Evolutionary conservation across 2,113 vertebrate species (phyloP).

Genomic region (Leiothrix lutea): DNA sequence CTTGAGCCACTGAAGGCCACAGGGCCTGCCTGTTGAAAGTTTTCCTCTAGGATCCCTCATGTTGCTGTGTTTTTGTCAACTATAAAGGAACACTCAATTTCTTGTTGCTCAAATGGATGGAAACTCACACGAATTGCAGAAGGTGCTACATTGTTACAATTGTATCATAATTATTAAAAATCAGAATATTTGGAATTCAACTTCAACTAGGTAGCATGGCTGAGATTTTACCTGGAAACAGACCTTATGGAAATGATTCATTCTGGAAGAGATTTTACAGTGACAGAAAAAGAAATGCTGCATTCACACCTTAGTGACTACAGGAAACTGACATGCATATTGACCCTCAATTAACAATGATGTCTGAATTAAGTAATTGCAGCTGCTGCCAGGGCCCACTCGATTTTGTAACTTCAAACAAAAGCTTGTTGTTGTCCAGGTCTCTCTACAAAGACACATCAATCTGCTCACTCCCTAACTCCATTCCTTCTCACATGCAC

Average conservation of each 20-base stretch:
- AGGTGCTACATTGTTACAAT: neutral
- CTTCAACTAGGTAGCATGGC: no score
- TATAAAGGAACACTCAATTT: neutral
- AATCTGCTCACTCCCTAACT: neutral
- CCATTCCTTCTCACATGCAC: neutral
- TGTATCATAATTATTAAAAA: neutral
- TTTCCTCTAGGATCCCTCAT: neutral
- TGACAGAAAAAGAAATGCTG: neutral
- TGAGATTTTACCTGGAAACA: neutral
- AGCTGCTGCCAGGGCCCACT: neutral
- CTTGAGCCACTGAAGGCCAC: neutral
- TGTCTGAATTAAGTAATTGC: neutral
- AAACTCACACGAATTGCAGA: neutral
- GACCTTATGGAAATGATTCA: neutral
- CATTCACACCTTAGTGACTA: neutral
- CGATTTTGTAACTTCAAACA: neutral
- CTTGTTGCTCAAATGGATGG: neutral
- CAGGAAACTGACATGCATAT: accelerated
- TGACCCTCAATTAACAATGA: neutral
- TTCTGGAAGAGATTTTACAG: neutral
- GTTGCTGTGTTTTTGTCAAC: neutral
- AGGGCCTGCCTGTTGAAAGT: neutral
- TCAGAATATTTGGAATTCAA: neutral
- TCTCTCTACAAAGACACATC: accelerated
- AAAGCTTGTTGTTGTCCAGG: neutral